Percentiles rank a stretch among this genome's conserved stretches.
These are phyloP conservation scores for Metalampra italica DNA, from an alignment of 2,888 invertebrate species.

Conservation along the genomic window DNA sequence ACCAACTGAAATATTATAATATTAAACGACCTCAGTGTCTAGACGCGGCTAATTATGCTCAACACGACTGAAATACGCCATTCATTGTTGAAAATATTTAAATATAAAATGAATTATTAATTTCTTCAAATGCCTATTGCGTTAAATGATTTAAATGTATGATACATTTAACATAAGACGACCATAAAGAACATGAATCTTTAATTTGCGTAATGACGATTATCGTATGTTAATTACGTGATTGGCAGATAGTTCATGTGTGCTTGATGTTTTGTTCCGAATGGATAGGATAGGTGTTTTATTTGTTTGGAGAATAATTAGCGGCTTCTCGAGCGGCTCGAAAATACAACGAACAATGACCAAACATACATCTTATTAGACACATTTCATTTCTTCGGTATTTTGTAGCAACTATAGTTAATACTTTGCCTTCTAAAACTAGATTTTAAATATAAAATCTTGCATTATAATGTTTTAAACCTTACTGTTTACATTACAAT, in stretches of 20 bases:
- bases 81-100: conserved; percentile 19
- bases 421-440: no score
- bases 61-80: conserved; percentile 21
- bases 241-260: conserved; percentile 3
- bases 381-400: no score
- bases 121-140: conserved; percentile 6
- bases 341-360: no score
- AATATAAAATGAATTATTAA: conserved; percentile 4
- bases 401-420: no score
- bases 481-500: no score
- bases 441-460: no score
- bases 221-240: neutral
- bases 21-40: conserved; percentile 5
- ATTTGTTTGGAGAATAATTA: neutral
- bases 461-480: no score
- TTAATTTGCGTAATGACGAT: neutral
- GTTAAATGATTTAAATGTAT: conserved; percentile 2
- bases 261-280: neutral
- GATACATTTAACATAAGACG: no score
- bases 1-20: no score
- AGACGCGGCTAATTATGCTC: conserved; percentile 18
- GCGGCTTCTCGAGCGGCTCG: no score
- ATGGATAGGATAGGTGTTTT: neutral
- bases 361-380: no score
- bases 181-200: neutral